phyloP scores from a whole-genome alignment of 2,113 vertebrate species.

The Phocoena sinus region DNA sequence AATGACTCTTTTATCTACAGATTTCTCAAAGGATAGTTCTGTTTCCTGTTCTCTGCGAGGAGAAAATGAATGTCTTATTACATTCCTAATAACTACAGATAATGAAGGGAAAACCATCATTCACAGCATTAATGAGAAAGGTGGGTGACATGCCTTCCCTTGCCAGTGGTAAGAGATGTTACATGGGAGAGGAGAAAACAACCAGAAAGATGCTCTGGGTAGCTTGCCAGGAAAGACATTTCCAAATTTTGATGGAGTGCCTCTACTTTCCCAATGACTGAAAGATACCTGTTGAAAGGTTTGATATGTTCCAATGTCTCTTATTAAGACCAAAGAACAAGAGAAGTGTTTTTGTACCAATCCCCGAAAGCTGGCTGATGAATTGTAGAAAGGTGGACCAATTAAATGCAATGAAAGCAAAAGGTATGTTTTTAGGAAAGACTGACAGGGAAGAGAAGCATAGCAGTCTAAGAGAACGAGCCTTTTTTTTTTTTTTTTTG shows the following conservation, averaged over 20 bases:
- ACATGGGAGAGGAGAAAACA: not conserved
- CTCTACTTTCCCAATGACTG: not conserved
- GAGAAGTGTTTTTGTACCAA: not conserved
- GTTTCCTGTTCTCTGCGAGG: constrained; percentile 88
- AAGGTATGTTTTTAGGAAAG: not conserved
- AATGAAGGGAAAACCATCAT: constrained; percentile 85
- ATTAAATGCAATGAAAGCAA: not conserved
- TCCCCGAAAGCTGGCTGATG: not conserved
- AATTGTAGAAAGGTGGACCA: not conserved
- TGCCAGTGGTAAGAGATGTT: constrained; percentile 11
- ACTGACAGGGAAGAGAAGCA: not conserved
- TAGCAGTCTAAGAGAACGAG: not conserved
- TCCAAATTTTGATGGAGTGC: not conserved
- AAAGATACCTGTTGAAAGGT: not conserved
- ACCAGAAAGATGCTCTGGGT: not conserved
- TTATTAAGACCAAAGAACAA: not conserved
- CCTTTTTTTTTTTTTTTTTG: not conserved
- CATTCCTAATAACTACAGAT: constrained; percentile 86
- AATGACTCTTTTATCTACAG: constrained; percentile 81
- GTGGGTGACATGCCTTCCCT: constrained; percentile 78
- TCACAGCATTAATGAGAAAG: constrained; percentile 87
- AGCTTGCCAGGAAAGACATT: constrained; percentile 27
- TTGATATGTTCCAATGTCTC: not conserved
- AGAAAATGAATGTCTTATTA: constrained; percentile 91
- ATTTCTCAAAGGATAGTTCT: constrained; percentile 86